A percentile compares a stretch with the other conserved stretches of the same genome.
Conservation (phyloP, 1,140 invertebrate genomes). For the Onthophagus taurus region DNA sequence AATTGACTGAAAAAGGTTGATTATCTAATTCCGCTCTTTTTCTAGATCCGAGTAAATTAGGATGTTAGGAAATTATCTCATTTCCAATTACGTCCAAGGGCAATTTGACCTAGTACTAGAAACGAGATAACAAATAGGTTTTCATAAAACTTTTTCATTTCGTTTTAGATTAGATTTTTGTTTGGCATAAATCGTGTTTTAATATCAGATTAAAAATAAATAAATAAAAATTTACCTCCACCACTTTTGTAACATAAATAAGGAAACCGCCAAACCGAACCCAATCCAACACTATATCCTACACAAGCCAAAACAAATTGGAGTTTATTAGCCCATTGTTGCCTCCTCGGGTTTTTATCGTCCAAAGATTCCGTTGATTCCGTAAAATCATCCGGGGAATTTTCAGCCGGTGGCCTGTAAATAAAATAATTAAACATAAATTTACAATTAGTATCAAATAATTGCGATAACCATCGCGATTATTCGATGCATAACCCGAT, state of each 20-base stretch:
- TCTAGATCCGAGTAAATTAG: no score
- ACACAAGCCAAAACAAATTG: slow-evolving; percentile 86
- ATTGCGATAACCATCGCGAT: neutral
- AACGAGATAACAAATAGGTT: no score
- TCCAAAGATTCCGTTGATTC: slow-evolving; percentile 47
- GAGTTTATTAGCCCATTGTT: slow-evolving; percentile 81
- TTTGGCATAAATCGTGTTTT: no score
- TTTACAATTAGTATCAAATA: neutral
- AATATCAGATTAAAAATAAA: no score
- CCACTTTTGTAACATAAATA: slow-evolving; percentile 78
- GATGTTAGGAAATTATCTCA: no score
- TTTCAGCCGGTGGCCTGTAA: slow-evolving; percentile 14
- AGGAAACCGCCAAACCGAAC: slow-evolving; percentile 85
- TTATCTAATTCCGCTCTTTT: no score
- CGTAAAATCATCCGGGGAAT: slow-evolving; percentile 5
- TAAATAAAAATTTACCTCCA: slow-evolving; percentile 55
- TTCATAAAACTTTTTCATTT: no score
- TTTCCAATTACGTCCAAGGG: no score
- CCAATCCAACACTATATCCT: slow-evolving; percentile 84
- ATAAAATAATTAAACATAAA: slow-evolving; percentile 5
- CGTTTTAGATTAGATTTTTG: no score
- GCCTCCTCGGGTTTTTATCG: slow-evolving; percentile 63
- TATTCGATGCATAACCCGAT: neutral
- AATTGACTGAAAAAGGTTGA: no score
- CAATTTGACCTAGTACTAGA: no score